Conservation (phyloP, 2,113 vertebrate species). For the Ginglymostoma cirratum region DNA sequence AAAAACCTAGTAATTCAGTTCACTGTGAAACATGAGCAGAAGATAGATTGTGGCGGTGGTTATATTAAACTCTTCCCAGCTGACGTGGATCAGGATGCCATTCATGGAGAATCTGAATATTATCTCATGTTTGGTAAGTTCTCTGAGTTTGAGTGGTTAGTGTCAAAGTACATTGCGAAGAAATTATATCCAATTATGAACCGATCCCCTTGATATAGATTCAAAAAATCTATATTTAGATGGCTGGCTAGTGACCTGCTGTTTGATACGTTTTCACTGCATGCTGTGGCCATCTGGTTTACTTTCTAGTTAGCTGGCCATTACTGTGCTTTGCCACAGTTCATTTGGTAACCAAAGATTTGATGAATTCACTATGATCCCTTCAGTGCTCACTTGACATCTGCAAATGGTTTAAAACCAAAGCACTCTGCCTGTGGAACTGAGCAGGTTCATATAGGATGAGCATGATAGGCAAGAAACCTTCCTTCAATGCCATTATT, state of each 20-base stretch:
- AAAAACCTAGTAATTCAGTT: slow-evolving; percentile 72
- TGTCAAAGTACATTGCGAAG: neutral
- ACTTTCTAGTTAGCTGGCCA: neutral
- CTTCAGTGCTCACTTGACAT: neutral
- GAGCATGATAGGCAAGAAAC: too few species aligned
- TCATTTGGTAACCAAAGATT: neutral
- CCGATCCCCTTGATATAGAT: neutral
- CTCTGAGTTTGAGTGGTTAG: neutral
- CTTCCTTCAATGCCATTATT: too few species aligned
- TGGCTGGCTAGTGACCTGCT: neutral
- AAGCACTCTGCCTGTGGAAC: neutral
- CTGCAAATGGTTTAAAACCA: neutral
- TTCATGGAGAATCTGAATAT: slow-evolving; percentile 67
- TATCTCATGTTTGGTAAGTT: slow-evolving; percentile 80
- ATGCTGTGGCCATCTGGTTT: neutral
- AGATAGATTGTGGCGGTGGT: slow-evolving; percentile 78
- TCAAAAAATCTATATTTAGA: neutral
- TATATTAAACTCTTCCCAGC: slow-evolving; percentile 75
- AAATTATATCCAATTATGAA: neutral
- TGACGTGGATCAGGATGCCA: slow-evolving; percentile 62
- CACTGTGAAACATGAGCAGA: slow-evolving; percentile 79
- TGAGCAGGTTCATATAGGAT: neutral
- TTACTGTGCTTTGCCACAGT: neutral
- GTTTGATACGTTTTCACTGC: neutral
- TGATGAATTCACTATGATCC: neutral